These are phyloP conservation scores for Pseudococcus viburni DNA, from an alignment of 2,888 invertebrate genomes.

Conservation along the genomic window DNA sequence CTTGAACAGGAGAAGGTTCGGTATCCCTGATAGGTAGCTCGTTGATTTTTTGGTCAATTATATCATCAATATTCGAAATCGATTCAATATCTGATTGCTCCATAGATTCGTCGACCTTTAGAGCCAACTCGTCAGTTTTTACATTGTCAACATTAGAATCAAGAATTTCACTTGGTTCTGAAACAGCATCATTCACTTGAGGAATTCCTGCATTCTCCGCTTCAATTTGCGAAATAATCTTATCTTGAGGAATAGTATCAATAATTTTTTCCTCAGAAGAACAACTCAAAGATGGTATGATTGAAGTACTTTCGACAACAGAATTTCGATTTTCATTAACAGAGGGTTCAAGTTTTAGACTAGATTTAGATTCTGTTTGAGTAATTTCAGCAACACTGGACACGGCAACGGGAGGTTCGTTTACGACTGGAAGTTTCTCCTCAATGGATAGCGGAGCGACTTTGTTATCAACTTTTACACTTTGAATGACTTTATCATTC, in stretches of 20 bases:
- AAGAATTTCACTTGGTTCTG: neutral
- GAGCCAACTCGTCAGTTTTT: neutral
- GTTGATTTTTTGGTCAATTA: neutral
- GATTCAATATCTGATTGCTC: no score
- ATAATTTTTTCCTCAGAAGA: neutral
- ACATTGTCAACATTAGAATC: neutral
- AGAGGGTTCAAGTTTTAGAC: neutral
- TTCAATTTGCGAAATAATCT: neutral
- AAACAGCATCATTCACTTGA: neutral
- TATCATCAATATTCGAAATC: neutral
- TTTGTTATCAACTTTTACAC: neutral
- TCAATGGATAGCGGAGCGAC: neutral
- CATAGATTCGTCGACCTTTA: neutral
- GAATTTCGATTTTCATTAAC: neutral
- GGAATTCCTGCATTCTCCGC: neutral
- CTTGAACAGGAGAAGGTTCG: neutral
- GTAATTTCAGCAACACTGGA: neutral
- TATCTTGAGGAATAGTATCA: neutral
- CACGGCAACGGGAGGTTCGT: neutral
- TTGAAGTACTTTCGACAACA: neutral
- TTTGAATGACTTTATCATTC: neutral
- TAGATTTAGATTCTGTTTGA: neutral
- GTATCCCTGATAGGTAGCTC: neutral
- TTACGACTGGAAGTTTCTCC: neutral
- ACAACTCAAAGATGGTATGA: neutral